phyloP scores from a whole-genome alignment of 2,888 invertebrate species.

The Aethes cnicana region DNA sequence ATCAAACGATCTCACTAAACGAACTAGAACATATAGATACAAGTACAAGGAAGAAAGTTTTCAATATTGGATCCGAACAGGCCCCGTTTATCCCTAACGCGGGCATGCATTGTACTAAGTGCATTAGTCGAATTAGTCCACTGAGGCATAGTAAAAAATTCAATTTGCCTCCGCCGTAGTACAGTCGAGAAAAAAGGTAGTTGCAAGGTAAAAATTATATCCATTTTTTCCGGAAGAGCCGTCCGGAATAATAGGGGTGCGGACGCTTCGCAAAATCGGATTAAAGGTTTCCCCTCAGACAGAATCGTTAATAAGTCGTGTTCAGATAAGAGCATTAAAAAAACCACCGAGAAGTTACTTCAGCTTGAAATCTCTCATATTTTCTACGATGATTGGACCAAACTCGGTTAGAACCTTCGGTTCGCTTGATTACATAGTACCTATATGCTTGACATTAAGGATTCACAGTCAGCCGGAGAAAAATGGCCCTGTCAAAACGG shows the following conservation, averaged over 20 bases:
- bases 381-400: neutral
- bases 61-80: constrained; percentile 42
- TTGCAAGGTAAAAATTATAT: constrained; percentile 71
- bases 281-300: constrained; percentile 63
- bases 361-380: constrained; percentile 1
- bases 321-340: constrained; percentile 25
- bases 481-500: too few species aligned
- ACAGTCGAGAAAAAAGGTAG: constrained; percentile 61
- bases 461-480: too few species aligned
- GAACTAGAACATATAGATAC: too few species aligned
- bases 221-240: constrained; percentile 64
- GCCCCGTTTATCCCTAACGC: constrained; percentile 37
- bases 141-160: constrained; percentile 76
- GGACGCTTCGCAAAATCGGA: constrained; percentile 66
- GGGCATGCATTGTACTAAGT: constrained; percentile 69
- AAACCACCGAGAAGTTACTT: constrained; percentile 8
- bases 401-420: neutral
- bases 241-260: constrained; percentile 58
- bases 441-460: too few species aligned
- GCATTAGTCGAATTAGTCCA: constrained; percentile 78
- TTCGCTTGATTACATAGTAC: too few species aligned
- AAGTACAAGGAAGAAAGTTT: too few species aligned
- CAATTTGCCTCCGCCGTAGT: constrained; percentile 72
- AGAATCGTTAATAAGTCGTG: constrained; percentile 55
- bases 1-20: too few species aligned